phyloP scores from a whole-genome alignment of 2,888 invertebrate genomes.

The Scaptomyza reducta region DNA sequence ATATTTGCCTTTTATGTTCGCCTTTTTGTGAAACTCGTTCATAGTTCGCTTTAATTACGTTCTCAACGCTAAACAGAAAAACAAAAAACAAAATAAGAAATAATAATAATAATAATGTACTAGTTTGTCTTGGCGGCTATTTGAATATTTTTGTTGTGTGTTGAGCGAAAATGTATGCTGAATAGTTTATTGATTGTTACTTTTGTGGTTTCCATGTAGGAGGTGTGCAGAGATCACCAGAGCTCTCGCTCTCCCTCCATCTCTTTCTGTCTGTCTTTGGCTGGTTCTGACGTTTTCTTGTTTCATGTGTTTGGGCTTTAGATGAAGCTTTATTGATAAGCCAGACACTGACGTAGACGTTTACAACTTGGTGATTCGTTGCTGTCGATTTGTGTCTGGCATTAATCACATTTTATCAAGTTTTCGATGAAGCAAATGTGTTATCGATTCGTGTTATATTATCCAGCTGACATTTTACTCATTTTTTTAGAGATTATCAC shows the following conservation, averaged over 20 bases:
- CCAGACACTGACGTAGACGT: constrained; percentile 29
- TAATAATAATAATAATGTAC: constrained; percentile 17
- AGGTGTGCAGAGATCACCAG: constrained; percentile 47
- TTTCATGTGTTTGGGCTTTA: constrained; percentile 42
- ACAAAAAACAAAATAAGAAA: neutral
- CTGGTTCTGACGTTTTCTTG: constrained; percentile 15
- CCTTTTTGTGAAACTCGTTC: constrained; percentile 63
- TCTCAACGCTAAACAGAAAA: constrained; percentile 36
- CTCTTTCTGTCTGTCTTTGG: neutral
- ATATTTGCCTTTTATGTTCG: constrained; percentile 55
- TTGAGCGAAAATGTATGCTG: constrained; percentile 33
- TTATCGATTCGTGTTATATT: neutral
- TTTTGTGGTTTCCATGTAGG: constrained; percentile 39
- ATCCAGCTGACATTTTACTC: neutral
- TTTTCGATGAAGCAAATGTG: neutral
- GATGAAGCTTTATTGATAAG: constrained; percentile 59
- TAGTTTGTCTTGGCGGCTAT: constrained; percentile 17
- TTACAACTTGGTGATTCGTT: constrained; percentile 28
- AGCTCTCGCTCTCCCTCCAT: neutral
- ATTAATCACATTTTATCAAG: neutral
- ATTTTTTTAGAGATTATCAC: neutral
- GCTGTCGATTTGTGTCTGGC: neutral
- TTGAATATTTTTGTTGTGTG: constrained; percentile 24
- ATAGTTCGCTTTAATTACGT: constrained; percentile 67
- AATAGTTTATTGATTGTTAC: constrained; percentile 33